Conservation (phyloP, 2,888 invertebrate genomes). For the Prosopocoilus inquinatus region DNA sequence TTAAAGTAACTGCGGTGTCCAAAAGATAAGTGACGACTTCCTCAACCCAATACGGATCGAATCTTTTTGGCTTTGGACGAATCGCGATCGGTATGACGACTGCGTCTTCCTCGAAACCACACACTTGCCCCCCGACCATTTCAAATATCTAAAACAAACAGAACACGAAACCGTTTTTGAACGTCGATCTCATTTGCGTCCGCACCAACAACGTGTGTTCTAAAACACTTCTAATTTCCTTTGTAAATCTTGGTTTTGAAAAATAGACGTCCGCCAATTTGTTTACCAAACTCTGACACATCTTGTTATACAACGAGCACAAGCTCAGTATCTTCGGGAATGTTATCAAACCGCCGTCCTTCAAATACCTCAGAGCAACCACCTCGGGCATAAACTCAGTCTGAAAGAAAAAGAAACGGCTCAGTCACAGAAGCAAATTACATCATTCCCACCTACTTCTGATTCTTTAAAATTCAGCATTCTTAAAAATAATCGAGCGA, state of each 20-base stretch:
- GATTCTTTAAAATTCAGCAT: constrained; percentile 78
- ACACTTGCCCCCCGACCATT: constrained; percentile 41
- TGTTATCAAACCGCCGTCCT: constrained; percentile 40
- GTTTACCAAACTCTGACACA: constrained; percentile 38
- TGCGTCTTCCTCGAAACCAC: constrained; percentile 38
- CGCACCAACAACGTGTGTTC: constrained; percentile 41
- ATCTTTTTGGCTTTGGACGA: constrained; percentile 36
- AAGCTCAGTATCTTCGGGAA: constrained; percentile 40
- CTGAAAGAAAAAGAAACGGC: constrained; percentile 32
- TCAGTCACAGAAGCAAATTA: neutral
- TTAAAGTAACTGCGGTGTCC: constrained; percentile 36
- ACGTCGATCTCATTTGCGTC: neutral
- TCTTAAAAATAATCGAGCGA: constrained; percentile 72
- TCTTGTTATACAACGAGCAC: constrained; percentile 38
- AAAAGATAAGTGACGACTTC: constrained; percentile 41
- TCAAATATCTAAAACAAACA: constrained; percentile 38
- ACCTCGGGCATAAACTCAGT: constrained; percentile 42
- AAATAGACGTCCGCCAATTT: constrained; percentile 39
- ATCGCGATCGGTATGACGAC: constrained; percentile 39
- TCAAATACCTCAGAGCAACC: constrained; percentile 36
- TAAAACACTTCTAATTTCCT: constrained; percentile 40
- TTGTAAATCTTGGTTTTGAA: constrained; percentile 33
- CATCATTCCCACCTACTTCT: constrained; percentile 52
- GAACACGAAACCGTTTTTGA: neutral
- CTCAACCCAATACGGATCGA: constrained; percentile 44